Percentiles rank a stretch among this genome's conserved stretches.
phyloP scores from a whole-genome alignment of 2,113 vertebrate species.

The Suncus etruscus region DNA sequence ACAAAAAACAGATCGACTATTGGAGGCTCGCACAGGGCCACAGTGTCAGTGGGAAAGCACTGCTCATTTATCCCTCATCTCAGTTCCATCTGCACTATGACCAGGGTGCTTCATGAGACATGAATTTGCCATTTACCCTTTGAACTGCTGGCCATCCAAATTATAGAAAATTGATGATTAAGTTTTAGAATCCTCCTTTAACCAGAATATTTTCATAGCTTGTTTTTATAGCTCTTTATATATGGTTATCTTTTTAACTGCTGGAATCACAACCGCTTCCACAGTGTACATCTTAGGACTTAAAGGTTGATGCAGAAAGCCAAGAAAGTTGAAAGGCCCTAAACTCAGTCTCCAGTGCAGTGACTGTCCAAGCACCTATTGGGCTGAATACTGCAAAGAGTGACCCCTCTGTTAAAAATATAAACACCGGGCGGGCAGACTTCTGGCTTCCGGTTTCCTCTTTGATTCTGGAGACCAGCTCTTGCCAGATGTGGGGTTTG shows the following conservation, averaged over 20 bases:
- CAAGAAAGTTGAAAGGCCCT: no score
- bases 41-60: neutral
- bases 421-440: no score
- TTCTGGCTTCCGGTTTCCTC: no score
- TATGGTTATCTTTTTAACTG: neutral
- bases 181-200: conserved; percentile 28
- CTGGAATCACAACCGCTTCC: no score
- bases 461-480: no score
- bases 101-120: neutral
- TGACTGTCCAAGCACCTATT: no score
- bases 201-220: conserved; percentile 6
- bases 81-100: neutral
- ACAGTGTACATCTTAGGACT: no score
- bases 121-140: conserved; percentile 44
- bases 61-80: neutral
- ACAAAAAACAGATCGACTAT: neutral
- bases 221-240: neutral
- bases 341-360: no score
- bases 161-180: neutral
- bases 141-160: conserved; percentile 37
- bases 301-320: no score
- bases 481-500: no score
- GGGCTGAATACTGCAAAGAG: no score
- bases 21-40: neutral
- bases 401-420: no score